These are phyloP conservation scores for Pseudochromis fuscus DNA, from an alignment of 2,797 vertebrate species.

Conservation along the genomic window DNA sequence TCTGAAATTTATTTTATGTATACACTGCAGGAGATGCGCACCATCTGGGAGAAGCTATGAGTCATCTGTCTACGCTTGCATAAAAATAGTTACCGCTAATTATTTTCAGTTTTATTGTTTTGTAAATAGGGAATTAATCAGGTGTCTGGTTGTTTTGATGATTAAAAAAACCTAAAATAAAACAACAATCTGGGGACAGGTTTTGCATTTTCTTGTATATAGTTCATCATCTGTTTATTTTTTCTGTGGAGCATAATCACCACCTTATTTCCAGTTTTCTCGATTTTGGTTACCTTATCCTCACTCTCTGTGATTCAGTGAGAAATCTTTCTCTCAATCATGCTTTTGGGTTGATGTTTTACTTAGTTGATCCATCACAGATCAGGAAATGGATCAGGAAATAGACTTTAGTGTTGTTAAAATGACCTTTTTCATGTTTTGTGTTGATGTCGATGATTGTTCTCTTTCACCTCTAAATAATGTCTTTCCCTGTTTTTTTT, in stretches of 20 bases:
- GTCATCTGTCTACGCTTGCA: constrained; percentile 50
- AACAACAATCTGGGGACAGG: not conserved
- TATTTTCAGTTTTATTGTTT: constrained; percentile 23
- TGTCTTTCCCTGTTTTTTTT: not conserved
- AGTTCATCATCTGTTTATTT: not conserved
- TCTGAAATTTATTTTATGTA: constrained; percentile 52
- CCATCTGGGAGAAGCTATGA: constrained; percentile 54
- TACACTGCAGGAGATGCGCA: constrained; percentile 38
- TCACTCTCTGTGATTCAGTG: not conserved
- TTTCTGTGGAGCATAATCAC: not conserved
- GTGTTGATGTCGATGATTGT: constrained; percentile 6
- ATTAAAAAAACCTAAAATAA: not conserved
- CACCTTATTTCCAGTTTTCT: not conserved
- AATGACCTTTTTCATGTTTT: not conserved
- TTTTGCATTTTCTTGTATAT: not conserved
- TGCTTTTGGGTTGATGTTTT: no score
- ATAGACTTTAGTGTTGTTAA: constrained; percentile 7
- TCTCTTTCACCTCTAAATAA: not conserved
- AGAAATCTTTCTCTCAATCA: constrained; percentile 5
- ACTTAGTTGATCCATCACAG: constrained; percentile 25
- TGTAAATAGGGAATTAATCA: constrained; percentile 13
- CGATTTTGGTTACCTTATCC: not conserved
- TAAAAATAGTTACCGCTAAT: constrained; percentile 43
- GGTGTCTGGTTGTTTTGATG: constrained; percentile 5
- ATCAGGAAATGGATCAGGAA: constrained; percentile 8